Percentiles rank a stretch among this genome's conserved stretches.
These are phyloP conservation scores for Riptortus pedestris DNA, from an alignment of 1,140 invertebrate species.

Conservation along the genomic window DNA sequence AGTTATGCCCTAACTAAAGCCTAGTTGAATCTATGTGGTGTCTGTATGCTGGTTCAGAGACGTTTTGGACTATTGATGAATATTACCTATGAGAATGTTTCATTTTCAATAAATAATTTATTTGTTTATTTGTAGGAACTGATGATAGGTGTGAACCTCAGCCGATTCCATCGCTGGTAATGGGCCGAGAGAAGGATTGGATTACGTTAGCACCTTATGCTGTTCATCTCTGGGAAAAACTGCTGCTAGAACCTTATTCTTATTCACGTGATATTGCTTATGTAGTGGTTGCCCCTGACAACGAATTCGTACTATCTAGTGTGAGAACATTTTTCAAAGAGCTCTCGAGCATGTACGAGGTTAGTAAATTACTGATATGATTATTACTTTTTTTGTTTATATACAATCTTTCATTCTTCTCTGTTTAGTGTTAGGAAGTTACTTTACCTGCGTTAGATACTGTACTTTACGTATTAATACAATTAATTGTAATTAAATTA, in stretches of 20 bases:
- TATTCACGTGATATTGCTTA: slow-evolving; percentile 88
- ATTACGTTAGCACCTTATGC: slow-evolving; percentile 84
- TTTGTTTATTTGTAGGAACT: slow-evolving; percentile 52
- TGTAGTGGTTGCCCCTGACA: slow-evolving; percentile 86
- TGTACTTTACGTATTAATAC: too few relatives aligned
- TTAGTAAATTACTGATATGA: slow-evolving; percentile 34
- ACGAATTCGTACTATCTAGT: slow-evolving; percentile 66
- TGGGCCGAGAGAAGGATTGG: slow-evolving; percentile 93
- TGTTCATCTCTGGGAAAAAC: slow-evolving; percentile 88
- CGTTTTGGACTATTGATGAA: too few relatives aligned
- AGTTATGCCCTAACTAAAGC: too few relatives aligned
- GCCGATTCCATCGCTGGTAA: slow-evolving; percentile 85
- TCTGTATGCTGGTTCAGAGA: too few relatives aligned
- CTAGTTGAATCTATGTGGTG: too few relatives aligned
- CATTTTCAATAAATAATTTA: too few relatives aligned
- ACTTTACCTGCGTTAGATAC: slow-evolving; percentile 4
- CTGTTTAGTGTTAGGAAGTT: not conserved
- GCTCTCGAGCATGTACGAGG: slow-evolving; percentile 83
- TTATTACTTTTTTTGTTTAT: not conserved
- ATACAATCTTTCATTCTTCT: too few relatives aligned
- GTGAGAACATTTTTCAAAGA: slow-evolving; percentile 85
- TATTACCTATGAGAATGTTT: too few relatives aligned
- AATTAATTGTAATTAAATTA: too few relatives aligned
- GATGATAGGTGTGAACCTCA: slow-evolving; percentile 93
- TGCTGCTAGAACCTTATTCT: slow-evolving; percentile 87